Evolutionary conservation across 2,113 vertebrate genomes (phyloP), one percentile per base, ranked within the genome.

Genomic region (Suricata suricatta): DNA sequence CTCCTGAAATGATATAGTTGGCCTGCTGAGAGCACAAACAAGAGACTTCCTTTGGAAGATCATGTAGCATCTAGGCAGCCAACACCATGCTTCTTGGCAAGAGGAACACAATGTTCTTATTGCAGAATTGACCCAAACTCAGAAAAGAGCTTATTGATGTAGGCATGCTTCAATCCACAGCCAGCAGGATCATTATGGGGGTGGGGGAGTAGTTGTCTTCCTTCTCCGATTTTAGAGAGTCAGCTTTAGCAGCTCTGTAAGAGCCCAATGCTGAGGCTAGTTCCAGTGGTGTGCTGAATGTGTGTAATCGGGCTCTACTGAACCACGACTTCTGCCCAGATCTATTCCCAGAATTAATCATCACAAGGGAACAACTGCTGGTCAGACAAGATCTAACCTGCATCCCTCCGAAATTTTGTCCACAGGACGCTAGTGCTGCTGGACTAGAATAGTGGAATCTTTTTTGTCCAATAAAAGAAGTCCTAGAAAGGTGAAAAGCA

Each of bases 81-180:
- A 27, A 77, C 33, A 12, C 54, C 33, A 85, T 54, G 68, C 57
- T 90, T 71, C 68, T 90, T 87, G 93, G 69, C 90, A 88, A 60
- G 72, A 93, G 63, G 63, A 92, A 71, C 41, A 54, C 0, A 4
- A 38, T n/a, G 52, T 90, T 91, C 82, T 74, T 93, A 82, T 38
- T 95, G 72, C 82, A 95, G 54, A 94, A 85, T 0, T 96, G 96
- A 93, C 82, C 88, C 88, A 60, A 60, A 74, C 95, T 94, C 60
- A 93, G 93, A 57, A 79, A 93, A 68, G 14, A 81, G 88, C n/a
- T 77, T 94, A 84, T 2, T 84, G 94, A 76, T 57, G 29, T 31
- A 77, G 68, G 47, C 63, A 88, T 29, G 33, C 71, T 96, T 50
- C 35, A 82, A 54, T 84, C 31, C 69, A 33, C 12, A 80, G 91